Conservation (phyloP, 1,140 invertebrate genomes). For the Euschistus heros region DNA sequence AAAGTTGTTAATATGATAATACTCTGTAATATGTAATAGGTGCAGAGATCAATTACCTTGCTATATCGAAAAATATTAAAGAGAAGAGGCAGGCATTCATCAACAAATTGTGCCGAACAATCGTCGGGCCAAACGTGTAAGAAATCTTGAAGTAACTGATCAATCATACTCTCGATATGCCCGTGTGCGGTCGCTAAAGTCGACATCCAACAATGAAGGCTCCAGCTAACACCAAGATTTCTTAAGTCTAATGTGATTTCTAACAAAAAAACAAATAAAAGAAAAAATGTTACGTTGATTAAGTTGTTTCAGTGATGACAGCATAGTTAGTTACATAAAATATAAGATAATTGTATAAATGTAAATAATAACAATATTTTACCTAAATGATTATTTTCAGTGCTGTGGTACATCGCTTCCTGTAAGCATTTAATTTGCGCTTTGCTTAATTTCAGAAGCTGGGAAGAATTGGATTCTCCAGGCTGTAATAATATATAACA, state of each 20-base stretch:
- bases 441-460: conserved; percentile 54
- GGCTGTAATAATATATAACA: neutral
- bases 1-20: too few relatives aligned
- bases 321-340: neutral
- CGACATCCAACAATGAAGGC: conserved; percentile 81
- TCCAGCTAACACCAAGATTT: conserved; percentile 76
- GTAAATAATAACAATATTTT: conserved; percentile 13
- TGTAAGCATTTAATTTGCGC: conserved; percentile 72
- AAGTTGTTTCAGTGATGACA: too few relatives aligned
- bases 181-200: conserved; percentile 74
- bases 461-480: conserved; percentile 19
- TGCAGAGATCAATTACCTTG: conserved; percentile 55
- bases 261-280: conserved; percentile 31
- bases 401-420: conserved; percentile 86
- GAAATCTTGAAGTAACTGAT: conserved; percentile 82
- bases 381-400: conserved; percentile 80
- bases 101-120: conserved; percentile 77
- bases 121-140: conserved; percentile 73
- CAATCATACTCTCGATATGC: conserved; percentile 72
- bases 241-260: conserved; percentile 77
- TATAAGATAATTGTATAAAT: neutral
- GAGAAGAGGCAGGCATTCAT: conserved; percentile 76
- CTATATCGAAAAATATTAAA: conserved; percentile 83
- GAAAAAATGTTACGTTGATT: neutral
- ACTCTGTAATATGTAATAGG: too few relatives aligned